Percentiles rank a stretch among this genome's conserved stretches.
Conservation (phyloP, 2,888 invertebrate genomes). For the Idaea biselata region DNA sequence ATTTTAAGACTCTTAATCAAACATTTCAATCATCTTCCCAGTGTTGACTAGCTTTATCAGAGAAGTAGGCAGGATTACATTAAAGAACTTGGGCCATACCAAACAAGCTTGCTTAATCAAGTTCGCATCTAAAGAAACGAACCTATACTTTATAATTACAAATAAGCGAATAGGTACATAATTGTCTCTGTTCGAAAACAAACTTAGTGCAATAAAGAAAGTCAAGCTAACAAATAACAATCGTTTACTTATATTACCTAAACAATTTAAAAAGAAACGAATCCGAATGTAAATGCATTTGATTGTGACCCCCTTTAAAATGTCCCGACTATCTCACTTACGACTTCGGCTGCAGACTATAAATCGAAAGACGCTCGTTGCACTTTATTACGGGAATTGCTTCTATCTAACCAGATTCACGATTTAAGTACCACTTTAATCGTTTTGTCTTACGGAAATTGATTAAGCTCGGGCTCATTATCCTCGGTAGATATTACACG, state of each 20-base stretch:
- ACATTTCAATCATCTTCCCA: no score
- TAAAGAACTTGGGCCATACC: no score
- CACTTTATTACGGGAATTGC: slow-evolving; percentile 63
- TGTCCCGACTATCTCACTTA: slow-evolving; percentile 41
- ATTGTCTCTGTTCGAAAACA: background rate
- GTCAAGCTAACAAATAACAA: slow-evolving; percentile 11
- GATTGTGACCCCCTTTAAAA: slow-evolving; percentile 41
- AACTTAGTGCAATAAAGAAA: background rate
- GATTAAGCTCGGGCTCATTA: slow-evolving; percentile 40
- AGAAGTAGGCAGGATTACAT: no score
- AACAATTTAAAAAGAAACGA: slow-evolving; percentile 20
- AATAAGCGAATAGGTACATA: no score
- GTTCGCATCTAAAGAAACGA: no score
- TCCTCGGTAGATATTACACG: background rate
- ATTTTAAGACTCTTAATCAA: no score
- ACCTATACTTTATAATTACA: no score
- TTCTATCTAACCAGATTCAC: slow-evolving; percentile 69
- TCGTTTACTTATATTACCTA: slow-evolving; percentile 10
- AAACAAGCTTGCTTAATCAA: no score
- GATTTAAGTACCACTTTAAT: slow-evolving; percentile 64
- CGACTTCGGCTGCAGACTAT: slow-evolving; percentile 42
- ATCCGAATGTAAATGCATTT: slow-evolving; percentile 39
- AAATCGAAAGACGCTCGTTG: slow-evolving; percentile 56
- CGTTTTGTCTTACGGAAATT: slow-evolving; percentile 60
- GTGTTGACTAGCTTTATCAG: no score